phyloP scores from a whole-genome alignment of 2,113 vertebrate genomes.

The Phalacrocorax brasilianus region DNA sequence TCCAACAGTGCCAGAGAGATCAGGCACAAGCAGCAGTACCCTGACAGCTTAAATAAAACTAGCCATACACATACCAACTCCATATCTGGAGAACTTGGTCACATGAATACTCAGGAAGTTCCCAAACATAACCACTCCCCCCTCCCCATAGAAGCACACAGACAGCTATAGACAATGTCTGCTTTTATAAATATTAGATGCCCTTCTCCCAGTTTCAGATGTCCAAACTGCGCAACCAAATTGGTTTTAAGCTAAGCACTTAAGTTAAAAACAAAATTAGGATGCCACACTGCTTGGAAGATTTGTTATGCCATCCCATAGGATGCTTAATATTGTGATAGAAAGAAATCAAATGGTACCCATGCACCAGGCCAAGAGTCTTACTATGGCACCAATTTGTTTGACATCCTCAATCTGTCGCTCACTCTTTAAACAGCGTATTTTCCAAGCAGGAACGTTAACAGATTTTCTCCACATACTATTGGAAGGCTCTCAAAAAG shows the following conservation, averaged over 20 bases:
- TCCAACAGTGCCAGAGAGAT: not conserved
- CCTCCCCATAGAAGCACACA: not conserved
- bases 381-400: not conserved
- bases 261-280: not conserved
- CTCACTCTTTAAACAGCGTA: not conserved
- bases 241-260: not conserved
- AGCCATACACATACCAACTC: not conserved
- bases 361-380: not conserved
- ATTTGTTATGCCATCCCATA: not conserved
- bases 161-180: fast-evolving
- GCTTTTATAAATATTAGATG: not conserved
- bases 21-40: not conserved
- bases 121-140: not conserved
- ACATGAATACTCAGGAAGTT: not conserved
- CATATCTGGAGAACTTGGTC: not conserved
- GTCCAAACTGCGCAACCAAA: not conserved
- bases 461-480: not conserved
- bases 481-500: not conserved
- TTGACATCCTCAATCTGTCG: not conserved
- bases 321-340: fast-evolving
- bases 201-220: not conserved
- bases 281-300: not conserved
- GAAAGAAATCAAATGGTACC: not conserved
- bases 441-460: not conserved
- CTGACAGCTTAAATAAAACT: not conserved